A percentile compares a stretch with the other conserved stretches of the same genome.
Conservation (phyloP, 2,797 vertebrate genomes). For the Coccyzus lansbergi region DNA sequence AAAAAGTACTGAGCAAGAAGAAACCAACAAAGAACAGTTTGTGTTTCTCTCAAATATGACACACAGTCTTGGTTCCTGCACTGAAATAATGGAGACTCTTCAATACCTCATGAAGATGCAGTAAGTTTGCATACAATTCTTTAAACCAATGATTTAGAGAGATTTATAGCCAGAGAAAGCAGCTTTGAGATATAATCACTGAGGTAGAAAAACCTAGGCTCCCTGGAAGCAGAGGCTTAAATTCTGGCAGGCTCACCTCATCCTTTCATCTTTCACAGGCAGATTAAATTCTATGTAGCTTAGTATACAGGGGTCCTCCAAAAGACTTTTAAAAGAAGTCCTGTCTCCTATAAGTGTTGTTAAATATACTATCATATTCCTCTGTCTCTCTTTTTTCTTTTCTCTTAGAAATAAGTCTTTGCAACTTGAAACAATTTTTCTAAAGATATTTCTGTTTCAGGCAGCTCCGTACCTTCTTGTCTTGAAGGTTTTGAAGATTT, state of each 20-base stretch:
- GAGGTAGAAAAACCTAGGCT: not conserved
- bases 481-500: not conserved
- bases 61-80: not conserved
- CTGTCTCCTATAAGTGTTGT: not conserved
- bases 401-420: not conserved
- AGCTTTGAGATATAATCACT: constrained; percentile 27
- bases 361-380: not conserved
- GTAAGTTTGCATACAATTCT: not conserved
- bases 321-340: not conserved
- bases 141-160: not conserved
- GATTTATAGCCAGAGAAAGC: not conserved
- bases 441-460: not conserved
- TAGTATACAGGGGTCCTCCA: not conserved
- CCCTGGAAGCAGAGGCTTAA: not conserved
- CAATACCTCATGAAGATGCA: not conserved
- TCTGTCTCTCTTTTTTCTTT: not conserved
- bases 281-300: not conserved
- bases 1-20: not conserved
- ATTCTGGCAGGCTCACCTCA: not conserved
- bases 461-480: not conserved
- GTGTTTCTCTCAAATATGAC: not conserved
- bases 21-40: not conserved
- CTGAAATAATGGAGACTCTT: not conserved
- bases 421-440: not conserved
- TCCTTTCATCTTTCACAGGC: not conserved